Percentiles rank a stretch among this genome's conserved stretches.
These are phyloP conservation scores for Caenorhabditis brenneri DNA, from an alignment of 1,140 invertebrate genomes.

Conservation along the genomic window DNA sequence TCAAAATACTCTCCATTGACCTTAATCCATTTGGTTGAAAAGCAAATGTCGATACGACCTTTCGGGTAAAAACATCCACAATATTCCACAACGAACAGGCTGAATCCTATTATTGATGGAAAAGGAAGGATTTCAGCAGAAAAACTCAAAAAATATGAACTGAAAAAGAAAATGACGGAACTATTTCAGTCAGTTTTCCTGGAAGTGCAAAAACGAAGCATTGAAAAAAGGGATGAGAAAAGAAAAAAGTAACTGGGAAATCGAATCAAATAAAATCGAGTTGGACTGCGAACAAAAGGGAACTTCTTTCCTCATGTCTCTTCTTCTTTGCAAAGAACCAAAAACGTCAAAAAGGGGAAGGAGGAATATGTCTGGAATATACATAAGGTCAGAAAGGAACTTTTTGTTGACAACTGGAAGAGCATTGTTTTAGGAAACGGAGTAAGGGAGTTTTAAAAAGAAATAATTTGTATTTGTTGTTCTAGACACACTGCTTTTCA, in stretches of 20 bases:
- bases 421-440: neutral
- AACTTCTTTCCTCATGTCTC: neutral
- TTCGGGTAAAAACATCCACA: no score
- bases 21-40: no score
- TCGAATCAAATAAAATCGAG: neutral
- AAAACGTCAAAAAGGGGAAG: neutral
- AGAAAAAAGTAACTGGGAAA: conserved; percentile 7
- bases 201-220: neutral
- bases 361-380: neutral
- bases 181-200: neutral
- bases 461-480: neutral
- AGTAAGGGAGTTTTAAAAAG: neutral
- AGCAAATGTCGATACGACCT: no score
- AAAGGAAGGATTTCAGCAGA: no score
- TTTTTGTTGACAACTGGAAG: neutral
- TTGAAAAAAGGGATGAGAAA: neutral
- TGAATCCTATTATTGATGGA: no score
- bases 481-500: neutral
- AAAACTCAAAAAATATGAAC: neutral
- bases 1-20: no score
- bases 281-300: neutral
- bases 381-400: neutral
- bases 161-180: neutral
- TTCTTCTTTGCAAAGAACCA: neutral
- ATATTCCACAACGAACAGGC: no score